Evolutionary conservation across 2,113 vertebrate genomes (phyloP).

Genomic region (Larimichthys polyactis): DNA sequence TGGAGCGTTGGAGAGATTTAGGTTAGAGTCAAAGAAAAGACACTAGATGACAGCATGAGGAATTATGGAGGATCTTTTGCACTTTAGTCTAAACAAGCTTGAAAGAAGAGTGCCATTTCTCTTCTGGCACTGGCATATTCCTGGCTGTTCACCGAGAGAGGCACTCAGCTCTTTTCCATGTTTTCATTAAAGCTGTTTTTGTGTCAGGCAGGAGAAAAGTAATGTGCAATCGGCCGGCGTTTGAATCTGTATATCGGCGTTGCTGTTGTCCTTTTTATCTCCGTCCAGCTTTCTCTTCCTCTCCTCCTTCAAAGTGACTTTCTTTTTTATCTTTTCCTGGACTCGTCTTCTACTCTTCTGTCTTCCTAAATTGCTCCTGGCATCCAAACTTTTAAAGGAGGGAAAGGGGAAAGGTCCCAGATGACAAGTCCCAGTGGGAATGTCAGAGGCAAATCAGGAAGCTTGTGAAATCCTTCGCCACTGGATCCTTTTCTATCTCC

Average conservation of each 20-base stretch:
- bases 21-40: conserved; percentile 37
- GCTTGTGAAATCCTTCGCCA: conserved; percentile 71
- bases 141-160: conserved; percentile 30
- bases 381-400: conserved; percentile 29
- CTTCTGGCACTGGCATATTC: conserved; percentile 56
- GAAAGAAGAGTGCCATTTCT: conserved; percentile 53
- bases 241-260: conserved; percentile 4
- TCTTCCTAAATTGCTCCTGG: conserved; percentile 45
- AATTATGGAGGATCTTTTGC: conserved; percentile 47
- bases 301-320: conserved; percentile 32
- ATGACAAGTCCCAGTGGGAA: conserved; percentile 75
- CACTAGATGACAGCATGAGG: conserved; percentile 43
- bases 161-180: conserved; percentile 29
- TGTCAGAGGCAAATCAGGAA: conserved; percentile 70
- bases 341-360: neutral
- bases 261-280: conserved; percentile 21
- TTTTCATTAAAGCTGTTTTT: conserved; percentile 51
- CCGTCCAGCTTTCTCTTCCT: conserved; percentile 6
- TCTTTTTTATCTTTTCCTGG: neutral
- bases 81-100: conserved; percentile 62
- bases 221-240: conserved; percentile 21
- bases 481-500: conserved; percentile 29
- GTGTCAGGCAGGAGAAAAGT: conserved; percentile 18
- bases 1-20: conserved; percentile 29
- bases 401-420: conserved; percentile 61